A percentile compares a stretch with the other conserved stretches of the same genome.
phyloP scores from a whole-genome alignment of 2,797 vertebrate species.

The Graptemys geographica region DNA sequence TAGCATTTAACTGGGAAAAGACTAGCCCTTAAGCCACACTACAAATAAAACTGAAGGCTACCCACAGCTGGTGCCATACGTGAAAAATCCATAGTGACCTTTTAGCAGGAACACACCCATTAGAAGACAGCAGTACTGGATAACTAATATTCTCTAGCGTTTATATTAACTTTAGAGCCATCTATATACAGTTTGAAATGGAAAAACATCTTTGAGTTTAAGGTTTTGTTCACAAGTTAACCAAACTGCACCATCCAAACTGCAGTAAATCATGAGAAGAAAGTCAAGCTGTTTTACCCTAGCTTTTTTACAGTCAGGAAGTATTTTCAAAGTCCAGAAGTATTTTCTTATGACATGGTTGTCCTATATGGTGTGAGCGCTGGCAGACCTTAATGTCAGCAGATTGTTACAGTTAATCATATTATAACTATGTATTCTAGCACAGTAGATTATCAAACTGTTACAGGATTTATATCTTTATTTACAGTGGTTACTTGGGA shows the following conservation, averaged over 20 bases:
- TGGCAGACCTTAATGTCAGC: background rate
- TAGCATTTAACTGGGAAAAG: background rate
- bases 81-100: background rate
- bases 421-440: background rate
- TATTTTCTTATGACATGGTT: background rate
- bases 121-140: background rate
- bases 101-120: background rate
- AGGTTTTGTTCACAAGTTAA: background rate
- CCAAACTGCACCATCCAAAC: background rate
- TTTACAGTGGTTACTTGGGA: background rate
- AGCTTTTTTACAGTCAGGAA: background rate
- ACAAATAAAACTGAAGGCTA: background rate
- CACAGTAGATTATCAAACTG: background rate
- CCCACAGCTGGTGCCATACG: background rate
- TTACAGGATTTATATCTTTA: background rate
- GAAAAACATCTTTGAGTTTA: background rate
- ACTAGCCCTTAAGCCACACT: background rate
- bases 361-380: background rate
- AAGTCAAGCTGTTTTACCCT: background rate
- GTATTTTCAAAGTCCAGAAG: background rate
- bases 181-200: background rate
- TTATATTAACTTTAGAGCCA: background rate
- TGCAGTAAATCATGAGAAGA: background rate
- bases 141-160: background rate
- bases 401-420: background rate